Base-by-base conservation (phyloP, 2,113 vertebrate species). In the Tursiops truncatus region DNA sequence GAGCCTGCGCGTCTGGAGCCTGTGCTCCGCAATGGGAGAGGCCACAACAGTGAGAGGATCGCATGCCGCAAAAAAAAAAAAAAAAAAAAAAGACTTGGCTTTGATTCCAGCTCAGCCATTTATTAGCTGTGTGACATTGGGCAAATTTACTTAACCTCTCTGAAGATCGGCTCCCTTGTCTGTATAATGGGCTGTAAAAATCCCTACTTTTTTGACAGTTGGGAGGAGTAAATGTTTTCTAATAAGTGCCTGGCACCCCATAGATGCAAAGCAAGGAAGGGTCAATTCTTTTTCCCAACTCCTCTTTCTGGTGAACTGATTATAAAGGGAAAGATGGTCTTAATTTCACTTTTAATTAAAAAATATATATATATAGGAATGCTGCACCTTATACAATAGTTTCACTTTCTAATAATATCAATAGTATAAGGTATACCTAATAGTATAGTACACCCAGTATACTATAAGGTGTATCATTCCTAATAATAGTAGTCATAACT, bases 181-280 rank as follows among this genome's bases (percentile, higher is more conserved):
- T 85, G 28, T 15, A 79, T 88, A 77, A 91, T 41, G 21, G 25
- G n/a, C 44, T 70, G 76, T 84, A 62, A 96, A 84, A 95, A 93
- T 80, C 23, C 13, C 71, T 73, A 94, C 44, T 23, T 90, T 87
- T 60, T 68, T 73, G 60, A 95, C 36, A 88, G 21, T 12, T 77
- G 53, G 60, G 71, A 92, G 67, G 31, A 82, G 56, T 90, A 92
- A 93, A 38, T n/a, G 36, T 96, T 93, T 88, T 94, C 83, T 62
- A 44, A 10, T 65, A 63, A 83, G 62, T 56, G 36, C 10, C 70
- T 85, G 38, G n/a, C 15, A 89, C 17, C 28, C 38, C 44, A 41
- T 2, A 83, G 56, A 79, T 91, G 47, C 70, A 79, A 50, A 91
- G 44, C 56, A 93, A 88, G 21, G 56, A 94, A 62, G 62, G 33